These are phyloP conservation scores for Bucorvus abyssinicus DNA, from an alignment of 2,797 vertebrate genomes.

Conservation along the genomic window DNA sequence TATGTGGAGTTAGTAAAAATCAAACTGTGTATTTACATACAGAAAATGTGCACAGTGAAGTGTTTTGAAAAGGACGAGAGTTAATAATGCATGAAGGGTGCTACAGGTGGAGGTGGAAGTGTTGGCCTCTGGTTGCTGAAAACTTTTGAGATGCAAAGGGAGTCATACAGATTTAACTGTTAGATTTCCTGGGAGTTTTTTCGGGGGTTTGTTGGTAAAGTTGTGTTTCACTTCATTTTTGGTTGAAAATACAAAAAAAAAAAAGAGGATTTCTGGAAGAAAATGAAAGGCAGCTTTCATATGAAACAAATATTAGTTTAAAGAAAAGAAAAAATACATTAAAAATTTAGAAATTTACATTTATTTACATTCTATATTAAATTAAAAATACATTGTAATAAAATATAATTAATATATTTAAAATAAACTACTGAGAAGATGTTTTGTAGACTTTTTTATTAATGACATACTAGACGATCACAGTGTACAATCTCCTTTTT, in stretches of 20 bases:
- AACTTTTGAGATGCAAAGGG: neutral
- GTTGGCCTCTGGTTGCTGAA: neutral
- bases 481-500: neutral
- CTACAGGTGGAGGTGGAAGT: neutral
- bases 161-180: neutral
- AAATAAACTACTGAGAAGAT: neutral
- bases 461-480: neutral
- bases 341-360: neutral
- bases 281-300: neutral
- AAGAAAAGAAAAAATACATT: neutral
- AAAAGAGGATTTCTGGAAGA: neutral
- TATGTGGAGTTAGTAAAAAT: neutral
- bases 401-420: neutral
- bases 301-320: neutral
- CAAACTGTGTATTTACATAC: neutral
- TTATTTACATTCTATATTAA: neutral
- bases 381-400: neutral
- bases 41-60: neutral
- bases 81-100: conserved; percentile 16
- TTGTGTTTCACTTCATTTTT: neutral
- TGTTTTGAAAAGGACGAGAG: neutral
- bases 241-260: neutral
- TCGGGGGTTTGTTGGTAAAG: neutral
- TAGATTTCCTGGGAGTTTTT: neutral
- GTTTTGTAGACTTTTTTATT: neutral